Evolutionary conservation across 2,113 vertebrate genomes (phyloP).

Genomic region (Hymenochirus boettgeri): DNA sequence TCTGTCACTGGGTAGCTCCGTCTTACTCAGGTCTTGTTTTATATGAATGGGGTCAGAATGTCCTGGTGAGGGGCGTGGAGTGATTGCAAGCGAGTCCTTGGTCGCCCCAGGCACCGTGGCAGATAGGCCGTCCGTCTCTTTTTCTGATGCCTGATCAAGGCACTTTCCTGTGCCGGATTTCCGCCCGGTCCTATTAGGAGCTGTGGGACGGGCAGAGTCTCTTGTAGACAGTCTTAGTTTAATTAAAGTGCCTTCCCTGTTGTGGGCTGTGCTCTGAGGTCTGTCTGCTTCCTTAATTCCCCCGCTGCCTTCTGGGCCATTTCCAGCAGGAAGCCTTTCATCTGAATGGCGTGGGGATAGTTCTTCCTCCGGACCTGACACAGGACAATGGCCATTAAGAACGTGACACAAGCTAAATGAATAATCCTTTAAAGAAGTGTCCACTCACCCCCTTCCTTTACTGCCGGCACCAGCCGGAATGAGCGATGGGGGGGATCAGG

Average conservation of each 20-base stretch:
- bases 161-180: not conserved
- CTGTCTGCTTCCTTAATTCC: too few relatives aligned
- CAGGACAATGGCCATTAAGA: not conserved
- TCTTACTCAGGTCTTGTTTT: too few relatives aligned
- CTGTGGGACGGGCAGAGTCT: not conserved
- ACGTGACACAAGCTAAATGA: not conserved
- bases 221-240: not conserved
- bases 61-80: too few relatives aligned
- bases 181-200: not conserved
- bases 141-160: not conserved
- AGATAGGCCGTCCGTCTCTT: not conserved
- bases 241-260: not conserved
- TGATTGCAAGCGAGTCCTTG: too few relatives aligned
- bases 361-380: not conserved
- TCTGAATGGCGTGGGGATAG: not conserved
- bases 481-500: conserved; percentile 51
- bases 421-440: not conserved
- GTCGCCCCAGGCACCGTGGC: not conserved
- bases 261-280: not conserved
- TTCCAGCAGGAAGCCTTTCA: not conserved
- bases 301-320: not conserved
- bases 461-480: conserved; percentile 42
- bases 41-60: too few relatives aligned
- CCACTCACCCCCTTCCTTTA: conserved; percentile 40
- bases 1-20: not conserved